Percentiles rank a stretch among this genome's conserved stretches.
Evolutionary conservation across 92 coral and sea anemone genomes (phyloP).

Genomic region (Palythoa grandis): DNA sequence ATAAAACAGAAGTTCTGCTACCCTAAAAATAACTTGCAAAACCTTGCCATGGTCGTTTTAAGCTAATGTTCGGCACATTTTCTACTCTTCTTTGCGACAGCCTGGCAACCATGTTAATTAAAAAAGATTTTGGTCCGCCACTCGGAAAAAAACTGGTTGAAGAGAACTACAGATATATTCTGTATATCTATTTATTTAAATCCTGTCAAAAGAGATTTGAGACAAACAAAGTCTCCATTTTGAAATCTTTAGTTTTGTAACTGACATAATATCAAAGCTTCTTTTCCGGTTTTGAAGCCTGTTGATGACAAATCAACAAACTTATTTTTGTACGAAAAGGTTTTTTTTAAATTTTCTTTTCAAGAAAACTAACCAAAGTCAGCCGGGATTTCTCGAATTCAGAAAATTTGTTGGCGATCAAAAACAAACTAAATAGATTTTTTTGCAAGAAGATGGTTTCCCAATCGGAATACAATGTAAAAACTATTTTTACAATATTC

Average conservation of each 20-base stretch:
- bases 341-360: not conserved
- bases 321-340: not conserved
- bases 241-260: not conserved
- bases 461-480: not conserved
- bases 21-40: not conserved
- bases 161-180: not conserved
- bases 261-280: not conserved
- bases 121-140: not conserved
- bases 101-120: slow-evolving; percentile 28
- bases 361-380: not conserved
- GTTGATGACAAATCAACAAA: not conserved
- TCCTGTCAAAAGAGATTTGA: not conserved
- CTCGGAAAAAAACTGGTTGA: not conserved
- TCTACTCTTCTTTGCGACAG: slow-evolving; percentile 3
- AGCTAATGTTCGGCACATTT: not conserved
- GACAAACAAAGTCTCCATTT: slow-evolving; percentile 18
- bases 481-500: not conserved
- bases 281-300: not conserved
- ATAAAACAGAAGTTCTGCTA: not conserved
- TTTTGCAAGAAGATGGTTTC: not conserved
- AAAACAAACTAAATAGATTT: not conserved
- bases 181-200: not conserved
- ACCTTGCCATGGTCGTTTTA: not conserved
- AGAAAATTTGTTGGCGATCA: not conserved
- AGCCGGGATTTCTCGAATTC: not conserved